Evolutionary conservation across 2,888 invertebrate genomes (phyloP).

Genomic region (Noctua janthe): DNA sequence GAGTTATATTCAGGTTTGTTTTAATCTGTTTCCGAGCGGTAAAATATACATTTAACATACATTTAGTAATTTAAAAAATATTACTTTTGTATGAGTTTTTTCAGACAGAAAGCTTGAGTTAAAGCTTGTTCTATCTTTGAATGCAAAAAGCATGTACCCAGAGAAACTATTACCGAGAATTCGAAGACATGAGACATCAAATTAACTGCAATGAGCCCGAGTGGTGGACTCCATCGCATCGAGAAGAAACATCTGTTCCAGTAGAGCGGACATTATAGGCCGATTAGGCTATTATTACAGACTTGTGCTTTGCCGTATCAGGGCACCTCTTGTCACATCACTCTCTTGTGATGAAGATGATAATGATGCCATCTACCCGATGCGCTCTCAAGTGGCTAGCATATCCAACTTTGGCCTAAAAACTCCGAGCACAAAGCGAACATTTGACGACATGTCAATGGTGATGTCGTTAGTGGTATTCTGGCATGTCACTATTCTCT

Average conservation of each 20-base stretch:
- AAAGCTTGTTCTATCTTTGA: background rate
- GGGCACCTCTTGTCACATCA: background rate
- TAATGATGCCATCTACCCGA: background rate
- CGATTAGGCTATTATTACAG: background rate
- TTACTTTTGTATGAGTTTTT: background rate
- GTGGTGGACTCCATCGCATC: background rate
- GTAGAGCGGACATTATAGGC: background rate
- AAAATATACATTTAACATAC: background rate
- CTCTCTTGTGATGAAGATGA: too few relatives aligned
- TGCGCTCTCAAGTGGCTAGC: too few relatives aligned
- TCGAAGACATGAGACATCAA: background rate
- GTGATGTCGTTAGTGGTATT: too few relatives aligned
- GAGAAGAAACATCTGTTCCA: background rate
- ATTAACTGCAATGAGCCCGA: background rate
- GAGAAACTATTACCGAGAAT: background rate
- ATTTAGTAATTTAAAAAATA: background rate
- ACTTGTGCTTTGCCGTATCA: background rate
- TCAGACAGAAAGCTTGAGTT: background rate
- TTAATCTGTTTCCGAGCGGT: background rate
- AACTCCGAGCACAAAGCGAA: too few relatives aligned
- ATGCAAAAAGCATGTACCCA: background rate
- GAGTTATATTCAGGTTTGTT: background rate
- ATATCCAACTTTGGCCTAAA: too few relatives aligned
- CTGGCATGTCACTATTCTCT: background rate
- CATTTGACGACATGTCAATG: too few relatives aligned